These are phyloP conservation scores for Neria commutata DNA, from an alignment of 2,888 invertebrate genomes.

Conservation along the genomic window DNA sequence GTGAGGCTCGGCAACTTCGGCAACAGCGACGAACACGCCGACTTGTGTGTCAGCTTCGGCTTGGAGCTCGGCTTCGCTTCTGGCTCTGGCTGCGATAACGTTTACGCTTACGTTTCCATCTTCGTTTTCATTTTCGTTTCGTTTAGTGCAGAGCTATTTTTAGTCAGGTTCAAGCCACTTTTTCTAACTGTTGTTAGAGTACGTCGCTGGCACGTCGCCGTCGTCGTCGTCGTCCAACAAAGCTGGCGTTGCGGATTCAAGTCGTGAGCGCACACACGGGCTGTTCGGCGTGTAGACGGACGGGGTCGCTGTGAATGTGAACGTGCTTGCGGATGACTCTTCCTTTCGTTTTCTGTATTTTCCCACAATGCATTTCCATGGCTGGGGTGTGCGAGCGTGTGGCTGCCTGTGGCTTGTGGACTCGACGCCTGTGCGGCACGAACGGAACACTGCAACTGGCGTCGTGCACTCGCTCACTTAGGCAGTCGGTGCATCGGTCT, in stretches of 20 bases:
- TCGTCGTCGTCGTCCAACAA: neutral
- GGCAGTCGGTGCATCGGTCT: slow-evolving; percentile 18
- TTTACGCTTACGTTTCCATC: too few relatives aligned
- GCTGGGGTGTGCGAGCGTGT: slow-evolving; percentile 8
- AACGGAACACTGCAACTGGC: neutral
- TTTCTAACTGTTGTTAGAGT: slow-evolving; percentile 59
- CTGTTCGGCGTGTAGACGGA: neutral
- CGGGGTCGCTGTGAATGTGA: neutral
- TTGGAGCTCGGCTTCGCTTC: slow-evolving; percentile 28
- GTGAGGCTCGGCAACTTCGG: slow-evolving; percentile 33
- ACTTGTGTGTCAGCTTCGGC: neutral
- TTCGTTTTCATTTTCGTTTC: neutral
- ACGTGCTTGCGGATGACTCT: slow-evolving; percentile 46
- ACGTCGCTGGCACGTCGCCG: slow-evolving; percentile 26
- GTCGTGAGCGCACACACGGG: neutral
- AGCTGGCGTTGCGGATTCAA: slow-evolving; percentile 25
- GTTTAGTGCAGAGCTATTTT: slow-evolving; percentile 43
- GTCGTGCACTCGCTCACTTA: neutral
- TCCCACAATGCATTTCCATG: slow-evolving; percentile 53
- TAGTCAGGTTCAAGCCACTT: slow-evolving; percentile 59
- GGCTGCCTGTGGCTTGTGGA: neutral
- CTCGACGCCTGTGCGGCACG: neutral
- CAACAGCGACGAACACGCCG: slow-evolving; percentile 34
- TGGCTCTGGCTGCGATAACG: slow-evolving; percentile 24
- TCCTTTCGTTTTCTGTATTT: slow-evolving; percentile 59